A percentile compares a stretch with the other conserved stretches of the same genome.
These are phyloP conservation scores for Galendromus occidentalis DNA, from an alignment of 1,140 invertebrate genomes.

Conservation along the genomic window DNA sequence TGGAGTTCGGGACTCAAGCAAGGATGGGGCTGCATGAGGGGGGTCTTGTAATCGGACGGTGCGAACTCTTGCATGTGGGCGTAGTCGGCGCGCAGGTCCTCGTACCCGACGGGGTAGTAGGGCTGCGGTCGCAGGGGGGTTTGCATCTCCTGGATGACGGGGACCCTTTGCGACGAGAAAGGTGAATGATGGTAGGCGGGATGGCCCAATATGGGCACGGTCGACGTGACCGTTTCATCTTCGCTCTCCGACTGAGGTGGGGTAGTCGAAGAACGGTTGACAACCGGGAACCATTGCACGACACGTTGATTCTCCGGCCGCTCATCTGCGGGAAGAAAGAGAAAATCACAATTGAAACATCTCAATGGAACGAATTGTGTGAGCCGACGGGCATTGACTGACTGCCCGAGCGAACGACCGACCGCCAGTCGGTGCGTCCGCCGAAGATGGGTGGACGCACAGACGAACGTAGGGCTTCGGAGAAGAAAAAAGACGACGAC, in stretches of 20 bases:
- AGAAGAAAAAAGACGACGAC: no score
- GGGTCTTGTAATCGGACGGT: neutral
- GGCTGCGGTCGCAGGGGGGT: slow-evolving; percentile 1
- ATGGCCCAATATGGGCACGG: neutral
- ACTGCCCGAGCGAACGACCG: no score
- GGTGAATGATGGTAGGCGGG: slow-evolving; percentile 3
- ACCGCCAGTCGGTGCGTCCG: no score
- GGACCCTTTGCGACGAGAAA: neutral
- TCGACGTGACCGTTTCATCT: neutral
- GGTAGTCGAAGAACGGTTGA: neutral
- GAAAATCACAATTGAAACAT: neutral
- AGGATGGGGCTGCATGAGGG: neutral
- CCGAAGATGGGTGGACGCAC: no score
- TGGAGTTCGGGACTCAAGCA: slow-evolving; percentile 1
- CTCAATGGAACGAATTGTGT: no score
- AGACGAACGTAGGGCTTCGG: no score
- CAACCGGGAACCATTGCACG: neutral
- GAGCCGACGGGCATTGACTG: no score
- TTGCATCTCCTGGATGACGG: slow-evolving; percentile 9
- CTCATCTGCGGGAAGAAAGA: neutral
- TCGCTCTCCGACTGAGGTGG: slow-evolving; percentile 9
- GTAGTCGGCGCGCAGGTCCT: neutral
- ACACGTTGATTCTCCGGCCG: slow-evolving; percentile 5
- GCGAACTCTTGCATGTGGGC: neutral
- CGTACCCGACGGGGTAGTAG: neutral